Conservation (phyloP, 2,888 invertebrate species). For the Dryocosmus kuriphilus region DNA sequence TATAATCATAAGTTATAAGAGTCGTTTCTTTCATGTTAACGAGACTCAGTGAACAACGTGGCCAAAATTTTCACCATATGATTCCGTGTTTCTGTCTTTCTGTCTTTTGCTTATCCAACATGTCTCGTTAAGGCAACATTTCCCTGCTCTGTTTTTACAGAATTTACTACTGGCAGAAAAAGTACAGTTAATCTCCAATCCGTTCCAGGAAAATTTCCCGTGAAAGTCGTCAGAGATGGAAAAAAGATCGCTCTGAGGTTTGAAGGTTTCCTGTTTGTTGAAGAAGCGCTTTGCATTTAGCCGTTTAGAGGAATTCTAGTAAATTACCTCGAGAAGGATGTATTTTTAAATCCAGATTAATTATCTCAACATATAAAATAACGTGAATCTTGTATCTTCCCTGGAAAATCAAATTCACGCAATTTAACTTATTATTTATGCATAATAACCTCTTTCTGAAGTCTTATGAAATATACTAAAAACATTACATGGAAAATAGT, state of each 20-base stretch:
- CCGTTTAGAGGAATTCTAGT: background rate
- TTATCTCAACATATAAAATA: background rate
- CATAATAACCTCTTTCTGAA: no score
- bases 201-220: conserved; percentile 39
- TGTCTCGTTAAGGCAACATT: conserved; percentile 33
- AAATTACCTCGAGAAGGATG: background rate
- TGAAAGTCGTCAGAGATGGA: conserved; percentile 24
- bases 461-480: no score
- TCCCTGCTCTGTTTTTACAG: conserved; percentile 35
- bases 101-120: conserved; percentile 15
- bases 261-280: conserved; percentile 35
- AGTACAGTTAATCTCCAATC: conserved; percentile 36
- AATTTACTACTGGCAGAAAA: conserved; percentile 18
- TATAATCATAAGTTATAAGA: background rate
- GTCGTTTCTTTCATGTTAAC: background rate
- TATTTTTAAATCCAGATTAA: conserved; percentile 3
- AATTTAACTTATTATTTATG: background rate
- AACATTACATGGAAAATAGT: no score
- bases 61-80: background rate
- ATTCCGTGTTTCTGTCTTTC: background rate
- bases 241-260: conserved; percentile 29
- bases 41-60: background rate
- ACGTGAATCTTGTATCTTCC: background rate
- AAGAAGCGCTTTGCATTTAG: conserved; percentile 30
- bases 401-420: background rate